phyloP scores from a whole-genome alignment of 1,140 invertebrate species.

The Cydia pomonella region DNA sequence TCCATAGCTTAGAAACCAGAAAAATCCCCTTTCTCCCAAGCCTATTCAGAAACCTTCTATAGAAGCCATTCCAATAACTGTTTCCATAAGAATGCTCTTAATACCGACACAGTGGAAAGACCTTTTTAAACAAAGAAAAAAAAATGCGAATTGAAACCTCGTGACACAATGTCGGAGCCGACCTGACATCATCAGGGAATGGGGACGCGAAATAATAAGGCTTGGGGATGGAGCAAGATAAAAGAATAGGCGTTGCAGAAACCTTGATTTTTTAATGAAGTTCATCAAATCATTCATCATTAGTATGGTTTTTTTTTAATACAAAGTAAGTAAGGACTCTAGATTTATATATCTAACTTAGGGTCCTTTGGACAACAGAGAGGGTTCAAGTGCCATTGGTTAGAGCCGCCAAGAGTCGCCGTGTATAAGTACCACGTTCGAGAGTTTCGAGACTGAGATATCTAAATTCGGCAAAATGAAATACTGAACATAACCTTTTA shows the following conservation, averaged over 20 bases:
- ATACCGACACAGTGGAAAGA: slow-evolving; percentile 8
- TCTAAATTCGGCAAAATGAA: no score
- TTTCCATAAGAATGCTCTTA: slow-evolving; percentile 26
- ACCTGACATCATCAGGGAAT: slow-evolving; percentile 79
- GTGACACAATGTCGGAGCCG: slow-evolving; percentile 75
- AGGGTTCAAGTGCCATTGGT: no score
- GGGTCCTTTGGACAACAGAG: no score
- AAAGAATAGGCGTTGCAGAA: slow-evolving; percentile 35
- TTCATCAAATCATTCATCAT: no score
- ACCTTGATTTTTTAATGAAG: no score
- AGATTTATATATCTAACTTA: no score
- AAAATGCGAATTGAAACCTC: slow-evolving; percentile 73
- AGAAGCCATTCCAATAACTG: slow-evolving; percentile 8
- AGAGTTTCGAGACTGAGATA: no score
- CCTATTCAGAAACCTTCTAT: slow-evolving; percentile 5
- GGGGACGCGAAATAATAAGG: slow-evolving; percentile 78
- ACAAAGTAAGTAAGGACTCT: no score
- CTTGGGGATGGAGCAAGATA: slow-evolving; percentile 46
- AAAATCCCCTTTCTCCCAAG: not conserved
- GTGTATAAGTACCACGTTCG: no score
- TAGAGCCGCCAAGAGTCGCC: no score
- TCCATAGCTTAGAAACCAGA: not conserved
- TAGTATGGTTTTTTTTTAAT: no score
- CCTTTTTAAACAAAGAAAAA: slow-evolving; percentile 43
- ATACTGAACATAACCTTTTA: no score